These are phyloP conservation scores for Ranitomeya variabilis DNA, from an alignment of 2,113 vertebrate genomes.

Conservation along the genomic window DNA sequence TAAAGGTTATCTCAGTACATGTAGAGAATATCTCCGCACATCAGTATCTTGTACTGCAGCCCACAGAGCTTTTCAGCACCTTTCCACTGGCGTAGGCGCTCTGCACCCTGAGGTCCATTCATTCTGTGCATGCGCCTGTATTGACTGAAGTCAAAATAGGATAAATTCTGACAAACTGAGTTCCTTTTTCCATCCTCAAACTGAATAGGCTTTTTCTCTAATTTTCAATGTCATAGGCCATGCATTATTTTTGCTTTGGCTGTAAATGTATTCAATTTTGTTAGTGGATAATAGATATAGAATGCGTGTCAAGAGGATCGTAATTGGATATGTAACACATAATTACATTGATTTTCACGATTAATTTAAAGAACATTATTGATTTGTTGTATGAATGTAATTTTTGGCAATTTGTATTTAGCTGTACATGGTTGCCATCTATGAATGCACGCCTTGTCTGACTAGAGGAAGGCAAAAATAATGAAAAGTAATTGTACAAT, in stretches of 20 bases:
- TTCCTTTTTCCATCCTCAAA: neutral
- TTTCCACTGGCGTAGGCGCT: too few species aligned
- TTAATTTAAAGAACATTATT: neutral
- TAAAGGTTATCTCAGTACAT: too few species aligned
- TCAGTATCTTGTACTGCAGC: too few species aligned
- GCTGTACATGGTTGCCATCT: neutral
- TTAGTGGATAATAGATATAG: neutral
- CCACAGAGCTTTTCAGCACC: too few species aligned
- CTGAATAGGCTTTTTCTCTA: neutral
- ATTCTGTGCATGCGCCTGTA: too few species aligned
- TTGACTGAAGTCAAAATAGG: too few species aligned
- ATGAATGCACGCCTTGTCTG: neutral
- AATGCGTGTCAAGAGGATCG: neutral
- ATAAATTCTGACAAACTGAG: neutral
- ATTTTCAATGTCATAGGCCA: conserved; percentile 13
- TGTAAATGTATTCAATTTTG: conserved; percentile 3
- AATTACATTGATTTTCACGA: neutral
- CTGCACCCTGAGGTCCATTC: too few species aligned
- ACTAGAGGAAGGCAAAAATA: neutral
- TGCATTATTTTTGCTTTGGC: neutral
- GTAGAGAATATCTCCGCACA: too few species aligned
- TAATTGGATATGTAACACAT: neutral
- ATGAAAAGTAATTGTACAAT: neutral
- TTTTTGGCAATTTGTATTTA: neutral
- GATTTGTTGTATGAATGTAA: neutral